phyloP scores from a whole-genome alignment of 2,888 invertebrate species.

The Agrochola lota region DNA sequence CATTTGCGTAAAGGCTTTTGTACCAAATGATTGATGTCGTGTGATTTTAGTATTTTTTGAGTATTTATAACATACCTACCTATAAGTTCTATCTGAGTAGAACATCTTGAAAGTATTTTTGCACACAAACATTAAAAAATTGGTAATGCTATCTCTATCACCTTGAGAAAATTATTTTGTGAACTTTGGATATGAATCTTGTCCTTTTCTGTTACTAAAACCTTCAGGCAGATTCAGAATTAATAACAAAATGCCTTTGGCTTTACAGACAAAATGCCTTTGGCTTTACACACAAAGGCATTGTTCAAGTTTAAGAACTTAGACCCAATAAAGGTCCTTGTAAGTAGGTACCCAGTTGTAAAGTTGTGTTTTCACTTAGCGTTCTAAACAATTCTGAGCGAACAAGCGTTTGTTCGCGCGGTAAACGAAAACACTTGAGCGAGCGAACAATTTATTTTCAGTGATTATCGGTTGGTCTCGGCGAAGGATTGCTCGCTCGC shows the following conservation, averaged over 20 bases:
- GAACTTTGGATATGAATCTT: neutral
- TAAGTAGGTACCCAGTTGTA: neutral
- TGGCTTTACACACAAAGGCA: too few relatives aligned
- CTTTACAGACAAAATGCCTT: too few relatives aligned
- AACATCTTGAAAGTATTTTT: neutral
- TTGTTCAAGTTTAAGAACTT: too few relatives aligned
- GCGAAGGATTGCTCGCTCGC: too few relatives aligned
- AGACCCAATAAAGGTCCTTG: neutral
- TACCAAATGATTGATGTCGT: constrained; percentile 4
- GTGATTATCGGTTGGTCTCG: too few relatives aligned
- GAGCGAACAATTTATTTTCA: too few relatives aligned
- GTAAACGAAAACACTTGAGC: too few relatives aligned
- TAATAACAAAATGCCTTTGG: neutral
- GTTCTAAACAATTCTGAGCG: too few relatives aligned
- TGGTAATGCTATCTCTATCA: neutral
- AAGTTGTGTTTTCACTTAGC: too few relatives aligned
- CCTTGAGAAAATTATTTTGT: neutral
- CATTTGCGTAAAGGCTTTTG: constrained; percentile 20
- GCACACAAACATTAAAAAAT: too few relatives aligned
- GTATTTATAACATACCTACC: neutral
- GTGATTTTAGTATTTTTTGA: neutral
- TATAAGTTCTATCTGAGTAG: neutral
- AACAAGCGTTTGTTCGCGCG: too few relatives aligned
- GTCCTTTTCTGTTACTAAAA: neutral
- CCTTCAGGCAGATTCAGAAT: neutral